Evolutionary conservation across 2,888 invertebrate genomes (phyloP), one percentile per base, ranked within the genome.

Genomic region (Hymenopus coronatus): DNA sequence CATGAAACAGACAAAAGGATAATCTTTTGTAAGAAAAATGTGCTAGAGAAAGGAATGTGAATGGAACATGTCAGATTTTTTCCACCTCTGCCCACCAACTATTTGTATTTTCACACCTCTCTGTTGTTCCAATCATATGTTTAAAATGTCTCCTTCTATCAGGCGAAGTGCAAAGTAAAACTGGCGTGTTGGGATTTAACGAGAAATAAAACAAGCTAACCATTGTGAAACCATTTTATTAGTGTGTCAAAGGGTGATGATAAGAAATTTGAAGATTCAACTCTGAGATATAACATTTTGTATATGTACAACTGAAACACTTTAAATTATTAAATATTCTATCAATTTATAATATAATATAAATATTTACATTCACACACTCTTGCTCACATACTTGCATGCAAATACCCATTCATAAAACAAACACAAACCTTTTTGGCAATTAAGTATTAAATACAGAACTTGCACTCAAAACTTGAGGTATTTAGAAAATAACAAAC

Each of bases 271-370:
- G 82, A 85, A 88, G 88, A 85, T 82, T 85, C 85, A 88, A 88
- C 88, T 88, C 85, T 86, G 88, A 82, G 85, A 88, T 88, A 88
- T 88, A 88, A 85, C 88, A 85, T 88, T 88, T 88, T 88, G 54
- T 70, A 88, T 70, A 88, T 88, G 40, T 88, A 88, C 88, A 88
- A 88, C 82, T 40, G 82, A 88, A 88, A 88, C 82, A 82, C 40
- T 88, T 88, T 88, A 88, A 85, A 85, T 88, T 88, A 85, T 88
- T 88, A 85, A 85, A 88, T 88, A 88, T 46, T 88, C 83, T 85
- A 86, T 88, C 82, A 70, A 70, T 30, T 82, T 86, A 28, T 82
- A 46, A 88, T 88, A 88, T 86, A 85, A 82, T 88, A 88, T 85
- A 85, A 88, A 82, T 88, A 88, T 88, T 81, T 88, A 88, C 88